Conservation (phyloP, 2,113 vertebrate genomes). For the Siniperca knerii region DNA sequence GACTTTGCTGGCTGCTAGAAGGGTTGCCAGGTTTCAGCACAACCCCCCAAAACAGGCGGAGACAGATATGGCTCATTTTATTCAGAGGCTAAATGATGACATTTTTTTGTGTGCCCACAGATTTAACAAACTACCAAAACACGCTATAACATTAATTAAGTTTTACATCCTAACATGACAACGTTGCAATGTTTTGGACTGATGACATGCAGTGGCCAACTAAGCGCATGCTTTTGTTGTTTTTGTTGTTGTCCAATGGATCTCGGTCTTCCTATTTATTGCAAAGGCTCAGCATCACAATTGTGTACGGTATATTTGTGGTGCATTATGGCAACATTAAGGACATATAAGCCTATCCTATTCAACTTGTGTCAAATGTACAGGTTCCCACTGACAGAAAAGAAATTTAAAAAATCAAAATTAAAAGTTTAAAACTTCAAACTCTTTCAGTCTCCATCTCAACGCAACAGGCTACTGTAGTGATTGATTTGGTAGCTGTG, state of each 20-base stretch:
- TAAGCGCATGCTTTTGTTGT: not conserved
- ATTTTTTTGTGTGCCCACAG: not conserved
- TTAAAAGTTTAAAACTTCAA: not conserved
- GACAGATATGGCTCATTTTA: not conserved
- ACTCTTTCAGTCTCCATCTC: too few species aligned
- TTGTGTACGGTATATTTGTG: not conserved
- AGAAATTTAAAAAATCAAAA: not conserved
- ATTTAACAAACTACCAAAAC: too few species aligned
- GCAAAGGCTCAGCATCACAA: not conserved
- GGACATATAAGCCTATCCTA: not conserved
- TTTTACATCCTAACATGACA: not conserved
- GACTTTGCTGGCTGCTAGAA: slow-evolving; percentile 28
- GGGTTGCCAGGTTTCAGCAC: slow-evolving; percentile 74
- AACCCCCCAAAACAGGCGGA: slow-evolving; percentile 41
- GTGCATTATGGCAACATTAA: not conserved
- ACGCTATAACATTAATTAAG: rapidly evolving
- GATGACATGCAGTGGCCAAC: not conserved
- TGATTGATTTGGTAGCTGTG: not conserved
- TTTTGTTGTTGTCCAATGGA: not conserved
- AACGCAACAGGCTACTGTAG: slow-evolving; percentile 13
- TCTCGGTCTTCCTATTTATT: not conserved
- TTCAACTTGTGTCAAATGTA: not conserved
- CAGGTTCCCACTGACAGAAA: not conserved
- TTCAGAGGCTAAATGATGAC: not conserved
- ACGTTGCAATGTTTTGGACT: not conserved